Percentiles rank a stretch among this genome's conserved stretches.
Conservation (phyloP, 2,888 invertebrate genomes). For the Microctonus brassicae region DNA sequence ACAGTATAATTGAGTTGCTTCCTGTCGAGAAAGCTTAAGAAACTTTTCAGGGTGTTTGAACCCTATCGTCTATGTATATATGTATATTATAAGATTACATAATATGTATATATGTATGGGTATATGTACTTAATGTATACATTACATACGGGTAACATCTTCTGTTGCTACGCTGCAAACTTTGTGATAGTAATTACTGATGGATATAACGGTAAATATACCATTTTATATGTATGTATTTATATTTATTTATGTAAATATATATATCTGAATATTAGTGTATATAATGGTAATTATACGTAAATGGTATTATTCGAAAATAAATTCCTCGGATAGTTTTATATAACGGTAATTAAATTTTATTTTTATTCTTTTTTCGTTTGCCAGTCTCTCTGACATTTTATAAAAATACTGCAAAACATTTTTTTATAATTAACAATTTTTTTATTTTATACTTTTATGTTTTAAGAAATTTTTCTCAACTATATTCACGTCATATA, state of each 20-base stretch:
- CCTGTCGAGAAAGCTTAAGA: neutral
- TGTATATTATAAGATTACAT: neutral
- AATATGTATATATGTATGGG: too few relatives aligned
- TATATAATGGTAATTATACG: neutral
- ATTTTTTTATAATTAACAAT: neutral
- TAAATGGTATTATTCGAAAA: neutral
- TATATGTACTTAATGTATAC: too few relatives aligned
- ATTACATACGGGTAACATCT: neutral
- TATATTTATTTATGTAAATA: neutral
- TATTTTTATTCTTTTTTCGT: neutral
- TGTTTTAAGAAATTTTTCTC: too few relatives aligned
- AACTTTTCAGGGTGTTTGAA: conserved; percentile 19
- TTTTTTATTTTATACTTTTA: too few relatives aligned
- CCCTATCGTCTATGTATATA: neutral
- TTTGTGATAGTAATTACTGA: conserved; percentile 1
- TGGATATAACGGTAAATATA: neutral
- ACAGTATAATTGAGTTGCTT: conserved; percentile 25
- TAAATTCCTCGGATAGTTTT: neutral
- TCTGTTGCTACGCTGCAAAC: neutral
- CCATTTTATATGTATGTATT: neutral
- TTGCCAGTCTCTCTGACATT: neutral
- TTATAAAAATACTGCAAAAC: neutral
- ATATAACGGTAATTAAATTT: neutral
- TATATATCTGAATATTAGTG: neutral
- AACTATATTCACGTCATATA: too few relatives aligned